Percentiles rank a stretch among this genome's conserved stretches.
phyloP scores from a whole-genome alignment of 2,113 vertebrate species.

The Marcusenius ussheri region DNA sequence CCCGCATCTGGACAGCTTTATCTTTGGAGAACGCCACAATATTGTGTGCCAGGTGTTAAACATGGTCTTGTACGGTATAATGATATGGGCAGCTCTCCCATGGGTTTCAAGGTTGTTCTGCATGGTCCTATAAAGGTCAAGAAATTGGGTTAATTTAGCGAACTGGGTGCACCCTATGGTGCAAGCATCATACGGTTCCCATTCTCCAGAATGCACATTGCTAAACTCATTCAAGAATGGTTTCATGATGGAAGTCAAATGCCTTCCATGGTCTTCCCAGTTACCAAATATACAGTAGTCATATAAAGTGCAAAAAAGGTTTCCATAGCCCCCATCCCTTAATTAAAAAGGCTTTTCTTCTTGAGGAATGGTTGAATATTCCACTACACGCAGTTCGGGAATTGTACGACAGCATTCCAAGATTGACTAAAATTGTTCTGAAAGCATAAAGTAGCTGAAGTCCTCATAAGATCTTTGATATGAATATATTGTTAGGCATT shows the following conservation, averaged over 20 bases:
- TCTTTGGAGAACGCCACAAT: background rate
- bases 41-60: background rate
- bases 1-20: background rate
- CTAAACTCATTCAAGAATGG: background rate
- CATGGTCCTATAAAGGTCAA: background rate
- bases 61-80: background rate
- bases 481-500: background rate
- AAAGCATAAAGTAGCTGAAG: background rate
- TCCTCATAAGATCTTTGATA: background rate
- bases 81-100: background rate
- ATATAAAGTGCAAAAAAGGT: background rate
- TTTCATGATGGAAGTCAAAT: background rate
- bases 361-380: background rate
- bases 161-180: background rate
- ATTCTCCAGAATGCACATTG: background rate
- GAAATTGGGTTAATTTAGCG: background rate
- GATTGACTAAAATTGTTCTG: background rate
- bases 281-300: background rate
- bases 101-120: background rate
- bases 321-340: background rate
- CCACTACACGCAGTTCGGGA: background rate
- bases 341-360: background rate
- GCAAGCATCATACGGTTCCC: background rate
- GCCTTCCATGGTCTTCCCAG: background rate
- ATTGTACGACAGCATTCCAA: background rate